Percentiles rank a stretch among this genome's conserved stretches.
Conservation (phyloP, 2,113 vertebrate genomes). For the Dolichallabes microphthalmus region DNA sequence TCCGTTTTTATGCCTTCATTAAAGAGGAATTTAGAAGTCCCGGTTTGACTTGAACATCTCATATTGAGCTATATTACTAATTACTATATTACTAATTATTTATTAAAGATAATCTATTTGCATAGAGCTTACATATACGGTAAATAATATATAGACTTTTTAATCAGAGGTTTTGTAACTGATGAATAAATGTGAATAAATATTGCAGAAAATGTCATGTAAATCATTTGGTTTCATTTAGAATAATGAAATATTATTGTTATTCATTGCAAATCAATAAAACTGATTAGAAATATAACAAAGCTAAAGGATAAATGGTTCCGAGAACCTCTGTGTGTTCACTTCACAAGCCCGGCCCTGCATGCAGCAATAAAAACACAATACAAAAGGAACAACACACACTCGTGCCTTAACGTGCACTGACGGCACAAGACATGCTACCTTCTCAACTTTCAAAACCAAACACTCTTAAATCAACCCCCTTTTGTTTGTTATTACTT, state of each 20-base stretch:
- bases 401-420: neutral
- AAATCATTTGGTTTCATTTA: neutral
- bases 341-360: neutral
- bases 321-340: neutral
- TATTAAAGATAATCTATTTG: neutral
- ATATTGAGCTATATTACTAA: neutral
- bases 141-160: neutral
- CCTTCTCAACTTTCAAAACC: neutral
- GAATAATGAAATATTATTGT: neutral
- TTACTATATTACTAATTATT: neutral
- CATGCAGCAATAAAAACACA: neutral
- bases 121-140: neutral
- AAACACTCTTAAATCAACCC: conserved; percentile 26
- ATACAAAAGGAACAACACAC: neutral
- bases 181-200: neutral
- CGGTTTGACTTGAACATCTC: no score
- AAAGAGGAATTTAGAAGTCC: no score
- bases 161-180: neutral
- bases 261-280: neutral
- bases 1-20: no score
- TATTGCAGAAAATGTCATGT: neutral
- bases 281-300: neutral
- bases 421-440: neutral
- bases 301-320: neutral
- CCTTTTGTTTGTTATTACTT: conserved; percentile 17